Base-by-base conservation (phyloP, 1,140 invertebrate species). In the Venturia canescens region DNA sequence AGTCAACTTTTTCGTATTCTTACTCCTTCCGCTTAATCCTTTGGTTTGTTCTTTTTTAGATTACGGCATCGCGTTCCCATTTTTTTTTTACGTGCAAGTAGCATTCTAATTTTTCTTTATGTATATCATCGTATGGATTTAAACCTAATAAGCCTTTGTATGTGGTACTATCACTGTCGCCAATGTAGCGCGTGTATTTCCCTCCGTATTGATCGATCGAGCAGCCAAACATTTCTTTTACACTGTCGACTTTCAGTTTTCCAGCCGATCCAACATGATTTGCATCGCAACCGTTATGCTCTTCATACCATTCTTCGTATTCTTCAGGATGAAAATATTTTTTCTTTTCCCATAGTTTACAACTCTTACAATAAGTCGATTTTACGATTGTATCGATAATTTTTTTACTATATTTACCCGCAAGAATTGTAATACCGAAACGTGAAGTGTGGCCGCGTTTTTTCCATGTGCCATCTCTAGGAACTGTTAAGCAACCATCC, bases 321-420 rank as follows among this genome's bases (percentile, higher is more conserved):
- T 44, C 44, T 81, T 81, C 71, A 50, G 80, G 60, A 76, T 69
- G 29, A 38, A 13, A 38, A 13, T 69, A 79, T 79, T n/a, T 79
- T 79, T 69, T 76, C 31, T 76, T 81, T 67, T 76, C 60, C 31
- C 71, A 81, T 23, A 38, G 3, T 48, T 75, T 38, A 69, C 74
- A 81, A 63, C n/a, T 76, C 3, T 81, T 63, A 81, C 80, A 81
- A 76, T 81, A 81, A 77, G 72, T 75, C 57, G 50, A 75, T 81
- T 77, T 75, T 26, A 81, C 80, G 21, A 67, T 50, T 75, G 53
- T 5, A 50, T 50, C 48, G 48, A 50, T 50, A 13, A 50, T 11
- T 11, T 76, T 77, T 63, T 48, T 66, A 5, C 38, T 63, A 26
- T 31, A 80, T 53, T 80, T 80, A n/a, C 70, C 70, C 31, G 69